Evolutionary conservation across 2,113 vertebrate species (phyloP).

Genomic region (Oreotrochilus melanogaster): DNA sequence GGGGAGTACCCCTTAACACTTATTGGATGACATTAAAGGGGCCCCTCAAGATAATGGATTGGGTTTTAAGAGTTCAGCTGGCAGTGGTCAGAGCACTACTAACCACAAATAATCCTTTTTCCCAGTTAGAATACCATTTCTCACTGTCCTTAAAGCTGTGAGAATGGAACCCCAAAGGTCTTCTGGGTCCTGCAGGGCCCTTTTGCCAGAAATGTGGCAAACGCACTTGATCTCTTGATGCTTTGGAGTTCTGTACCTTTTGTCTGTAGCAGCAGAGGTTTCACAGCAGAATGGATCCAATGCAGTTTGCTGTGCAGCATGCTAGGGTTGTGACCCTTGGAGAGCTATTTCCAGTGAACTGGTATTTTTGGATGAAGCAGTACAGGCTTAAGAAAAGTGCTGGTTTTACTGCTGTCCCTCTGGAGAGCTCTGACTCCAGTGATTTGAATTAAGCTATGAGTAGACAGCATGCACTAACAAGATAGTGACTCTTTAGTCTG

Average conservation of each 20-base stretch:
- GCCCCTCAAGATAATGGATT: no score
- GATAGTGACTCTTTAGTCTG: not conserved
- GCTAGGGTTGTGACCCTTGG: not conserved
- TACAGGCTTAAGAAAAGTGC: not conserved
- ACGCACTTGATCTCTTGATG: not conserved
- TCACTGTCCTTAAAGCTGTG: no score
- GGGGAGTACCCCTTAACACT: no score
- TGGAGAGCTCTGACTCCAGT: not conserved
- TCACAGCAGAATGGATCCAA: rapidly evolving
- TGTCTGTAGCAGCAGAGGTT: not conserved
- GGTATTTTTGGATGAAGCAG: not conserved
- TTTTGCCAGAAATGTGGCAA: not conserved
- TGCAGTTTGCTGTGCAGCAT: not conserved
- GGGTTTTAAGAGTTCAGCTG: no score
- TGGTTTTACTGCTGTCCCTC: not conserved
- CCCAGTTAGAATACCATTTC: no score
- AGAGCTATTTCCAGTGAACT: not conserved
- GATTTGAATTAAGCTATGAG: not conserved
- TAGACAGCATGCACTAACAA: not conserved
- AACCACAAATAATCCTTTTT: no score
- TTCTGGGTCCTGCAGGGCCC: no score
- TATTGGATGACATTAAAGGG: no score
- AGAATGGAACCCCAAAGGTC: no score
- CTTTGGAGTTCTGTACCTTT: not conserved
- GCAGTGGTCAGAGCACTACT: no score